Base-by-base conservation (phyloP, 2,888 invertebrate species). In the Pristionchus japonicus region DNA sequence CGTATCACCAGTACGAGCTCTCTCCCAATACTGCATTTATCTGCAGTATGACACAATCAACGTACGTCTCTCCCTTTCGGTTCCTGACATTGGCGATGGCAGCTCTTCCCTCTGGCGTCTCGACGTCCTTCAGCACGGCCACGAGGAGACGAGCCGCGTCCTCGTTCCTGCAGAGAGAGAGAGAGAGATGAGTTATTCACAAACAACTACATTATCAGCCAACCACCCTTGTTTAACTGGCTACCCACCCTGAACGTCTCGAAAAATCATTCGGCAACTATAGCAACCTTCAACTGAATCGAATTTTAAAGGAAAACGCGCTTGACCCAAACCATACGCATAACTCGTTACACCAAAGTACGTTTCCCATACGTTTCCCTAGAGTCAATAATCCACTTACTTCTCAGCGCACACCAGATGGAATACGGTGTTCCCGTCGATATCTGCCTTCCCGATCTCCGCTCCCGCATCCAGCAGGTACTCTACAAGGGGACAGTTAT, bases 351-450 rank as follows among this genome's bases (percentile, higher is more conserved):
- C n/a, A n/a, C n/a, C n/a, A n/a, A n/a, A n/a, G n/a, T n/a, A n/a
- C n/a, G n/a, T n/a, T n/a, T n/a, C n/a, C n/a, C n/a, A n/a, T n/a
- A n/a, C n/a, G n/a, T n/a, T n/a, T n/a, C n/a, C n/a, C n/a, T n/a
- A n/a, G n/a, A n/a, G n/a, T n/a, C n/a, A n/a, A n/a, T n/a, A 37
- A 49, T 23, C n/a, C 23, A 34, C 86, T 82, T 67, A 89, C 77
- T 88, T 85, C 47, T 89, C 47, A 3, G 43, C 52, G 64, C 89
- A 89, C n/a, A 86, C 88, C 1, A 89, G 83, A 84, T 89, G 89
- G 37, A 89, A 84, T 3, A 87, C 88, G 4, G 88, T 88, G 57
- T 89, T 88, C 13, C 89, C 88, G n/a, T 88, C 84, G 34, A 67
- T 23, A 74, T 89, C 89, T 11, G 34, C 47, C 61, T 61, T 57